phyloP scores from a whole-genome alignment of 2,113 vertebrate genomes.

The Corythaeola cristata region DNA sequence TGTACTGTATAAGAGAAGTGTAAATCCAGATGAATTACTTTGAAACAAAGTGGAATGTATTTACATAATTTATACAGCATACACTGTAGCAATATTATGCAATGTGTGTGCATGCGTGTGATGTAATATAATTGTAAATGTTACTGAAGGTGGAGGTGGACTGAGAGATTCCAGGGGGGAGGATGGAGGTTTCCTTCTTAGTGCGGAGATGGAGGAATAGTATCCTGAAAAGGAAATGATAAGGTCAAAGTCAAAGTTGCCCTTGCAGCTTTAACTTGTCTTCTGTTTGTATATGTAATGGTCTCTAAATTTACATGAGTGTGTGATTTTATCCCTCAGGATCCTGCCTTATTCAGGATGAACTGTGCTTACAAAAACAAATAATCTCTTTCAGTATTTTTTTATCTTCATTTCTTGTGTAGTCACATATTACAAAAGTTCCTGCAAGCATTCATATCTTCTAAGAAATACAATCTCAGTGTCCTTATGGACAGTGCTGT shows the following conservation, averaged over 20 bases:
- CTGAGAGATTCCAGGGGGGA: background rate
- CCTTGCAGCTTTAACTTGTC: background rate
- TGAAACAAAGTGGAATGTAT: slow-evolving; percentile 51
- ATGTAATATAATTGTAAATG: slow-evolving; percentile 25
- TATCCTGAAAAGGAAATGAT: background rate
- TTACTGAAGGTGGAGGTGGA: background rate
- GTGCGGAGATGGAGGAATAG: background rate
- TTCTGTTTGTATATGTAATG: background rate
- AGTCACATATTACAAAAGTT: background rate
- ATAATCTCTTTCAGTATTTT: background rate
- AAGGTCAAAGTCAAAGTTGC: background rate
- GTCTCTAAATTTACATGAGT: background rate
- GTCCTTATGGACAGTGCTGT: fast-evolving
- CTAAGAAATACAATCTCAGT: background rate
- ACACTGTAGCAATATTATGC: slow-evolving; percentile 38
- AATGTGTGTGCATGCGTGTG: slow-evolving; percentile 3
- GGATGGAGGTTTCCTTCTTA: background rate
- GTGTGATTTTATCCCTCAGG: background rate
- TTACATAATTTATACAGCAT: slow-evolving; percentile 28
- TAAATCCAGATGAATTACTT: slow-evolving; percentile 41
- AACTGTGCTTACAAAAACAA: background rate
- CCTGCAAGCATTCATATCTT: background rate
- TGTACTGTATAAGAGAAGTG: slow-evolving; percentile 39
- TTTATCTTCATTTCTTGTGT: background rate
- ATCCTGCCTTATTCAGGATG: background rate